Conservation (phyloP, 2,888 invertebrate genomes). For the Drosophila quinaria region DNA sequence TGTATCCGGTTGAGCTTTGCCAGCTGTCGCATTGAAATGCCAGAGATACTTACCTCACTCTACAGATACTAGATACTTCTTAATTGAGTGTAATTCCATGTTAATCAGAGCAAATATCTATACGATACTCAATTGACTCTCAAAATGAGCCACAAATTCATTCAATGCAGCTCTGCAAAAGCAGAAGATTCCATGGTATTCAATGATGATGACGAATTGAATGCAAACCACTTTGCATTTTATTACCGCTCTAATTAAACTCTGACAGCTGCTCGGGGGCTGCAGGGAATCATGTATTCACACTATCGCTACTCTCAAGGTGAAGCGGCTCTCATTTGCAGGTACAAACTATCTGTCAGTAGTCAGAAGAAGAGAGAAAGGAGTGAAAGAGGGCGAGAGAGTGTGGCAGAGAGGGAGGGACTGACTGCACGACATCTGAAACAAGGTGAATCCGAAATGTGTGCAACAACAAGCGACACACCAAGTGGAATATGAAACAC, state of each 20-base stretch:
- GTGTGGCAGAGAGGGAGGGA: slow-evolving; percentile 10
- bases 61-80: not conserved
- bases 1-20: slow-evolving; percentile 29
- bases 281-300: not conserved
- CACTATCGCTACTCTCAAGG: slow-evolving; percentile 57
- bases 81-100: slow-evolving; percentile 55
- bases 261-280: slow-evolving; percentile 33
- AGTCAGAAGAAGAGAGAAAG: slow-evolving; percentile 33
- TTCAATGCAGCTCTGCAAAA: not conserved
- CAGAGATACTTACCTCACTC: slow-evolving; percentile 43
- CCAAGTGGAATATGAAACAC: slow-evolving; percentile 41
- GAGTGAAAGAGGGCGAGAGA: not conserved
- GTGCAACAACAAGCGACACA: slow-evolving; percentile 32
- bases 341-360: slow-evolving; percentile 10
- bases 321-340: slow-evolving; percentile 40
- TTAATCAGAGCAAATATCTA: slow-evolving; percentile 56
- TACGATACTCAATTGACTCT: slow-evolving; percentile 31
- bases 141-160: slow-evolving; percentile 40
- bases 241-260: slow-evolving; percentile 81
- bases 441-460: slow-evolving; percentile 51
- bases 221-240: slow-evolving; percentile 57
- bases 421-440: slow-evolving; percentile 48
- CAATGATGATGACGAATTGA: slow-evolving; percentile 5
- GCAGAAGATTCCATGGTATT: not conserved
- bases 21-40: slow-evolving; percentile 41